A percentile compares a stretch with the other conserved stretches of the same genome.
phyloP scores from a whole-genome alignment of 64 coral and sea anemone species.

The Stichodactyla helianthus region DNA sequence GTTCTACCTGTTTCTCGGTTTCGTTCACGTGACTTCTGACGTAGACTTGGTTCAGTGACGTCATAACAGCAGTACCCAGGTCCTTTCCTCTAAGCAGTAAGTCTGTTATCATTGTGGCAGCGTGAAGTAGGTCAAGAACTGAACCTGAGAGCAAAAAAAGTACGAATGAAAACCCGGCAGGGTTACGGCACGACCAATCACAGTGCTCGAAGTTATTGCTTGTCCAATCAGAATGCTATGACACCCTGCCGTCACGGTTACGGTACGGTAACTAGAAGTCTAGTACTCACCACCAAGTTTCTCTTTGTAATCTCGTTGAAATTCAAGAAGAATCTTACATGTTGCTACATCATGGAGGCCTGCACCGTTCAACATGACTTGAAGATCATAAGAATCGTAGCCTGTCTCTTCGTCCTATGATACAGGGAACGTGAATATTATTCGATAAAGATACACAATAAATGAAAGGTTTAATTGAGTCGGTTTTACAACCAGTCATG shows the following conservation, averaged over 20 bases:
- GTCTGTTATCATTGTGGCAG: conserved; percentile 32
- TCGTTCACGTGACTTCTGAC: conserved; percentile 31
- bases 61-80: background rate
- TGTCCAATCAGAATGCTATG: background rate
- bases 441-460: background rate
- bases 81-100: conserved; percentile 43
- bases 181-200: background rate
- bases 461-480: background rate
- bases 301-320: conserved; percentile 34
- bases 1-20: conserved; percentile 29
- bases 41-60: conserved; percentile 59
- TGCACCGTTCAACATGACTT: conserved; percentile 45
- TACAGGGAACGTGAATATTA: background rate
- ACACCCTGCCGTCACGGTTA: too few relatives aligned
- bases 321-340: conserved; percentile 16
- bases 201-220: too few relatives aligned
- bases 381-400: conserved; percentile 46
- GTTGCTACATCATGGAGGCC: conserved; percentile 21
- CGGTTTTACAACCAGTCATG: too few relatives aligned
- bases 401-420: conserved; percentile 24
- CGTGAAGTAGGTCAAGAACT: conserved; percentile 41
- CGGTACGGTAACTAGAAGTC: too few relatives aligned
- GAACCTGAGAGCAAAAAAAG: conserved; percentile 34
- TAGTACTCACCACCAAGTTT: conserved; percentile 32
- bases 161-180: background rate